phyloP scores from a whole-genome alignment of 1,140 invertebrate species.

The Microplitis mediator region DNA sequence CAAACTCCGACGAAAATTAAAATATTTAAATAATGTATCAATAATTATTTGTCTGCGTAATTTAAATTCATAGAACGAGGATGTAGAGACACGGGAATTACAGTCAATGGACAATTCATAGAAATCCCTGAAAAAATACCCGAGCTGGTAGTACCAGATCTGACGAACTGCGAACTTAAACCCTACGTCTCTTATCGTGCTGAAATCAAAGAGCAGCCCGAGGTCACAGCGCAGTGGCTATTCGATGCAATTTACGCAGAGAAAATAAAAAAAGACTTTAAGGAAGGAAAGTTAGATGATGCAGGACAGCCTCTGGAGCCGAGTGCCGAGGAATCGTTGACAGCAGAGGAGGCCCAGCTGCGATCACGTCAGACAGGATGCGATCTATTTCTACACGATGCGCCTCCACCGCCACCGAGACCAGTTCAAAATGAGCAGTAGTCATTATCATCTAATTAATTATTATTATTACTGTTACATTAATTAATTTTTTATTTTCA shows the following conservation, averaged over 20 bases:
- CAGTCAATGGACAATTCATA: conserved; percentile 64
- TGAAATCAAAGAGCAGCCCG: conserved; percentile 73
- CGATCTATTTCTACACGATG: conserved; percentile 72
- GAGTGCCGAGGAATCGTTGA: conserved; percentile 73
- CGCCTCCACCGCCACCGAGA: not conserved
- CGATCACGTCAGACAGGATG: conserved; percentile 75
- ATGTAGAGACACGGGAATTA: conserved; percentile 68
- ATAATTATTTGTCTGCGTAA: not conserved
- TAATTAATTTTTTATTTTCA: not conserved
- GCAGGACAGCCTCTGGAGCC: conserved; percentile 75
- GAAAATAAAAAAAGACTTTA: conserved; percentile 82
- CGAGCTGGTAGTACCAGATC: conserved; percentile 88
- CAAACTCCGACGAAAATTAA: conserved; percentile 4
- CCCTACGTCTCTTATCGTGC: conserved; percentile 91
- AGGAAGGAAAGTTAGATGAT: conserved; percentile 71
- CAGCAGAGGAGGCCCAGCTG: conserved; percentile 72
- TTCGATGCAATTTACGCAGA: conserved; percentile 82
- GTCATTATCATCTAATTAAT: not conserved
- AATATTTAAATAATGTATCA: conserved; percentile 11
- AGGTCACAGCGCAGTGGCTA: conserved; percentile 84
- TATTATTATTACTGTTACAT: not conserved
- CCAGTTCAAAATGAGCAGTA: not conserved
- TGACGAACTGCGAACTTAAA: conserved; percentile 79
- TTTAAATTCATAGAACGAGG: conserved; percentile 66
- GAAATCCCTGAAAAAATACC: conserved; percentile 88